These are phyloP conservation scores for Tiliacea citrago DNA, from an alignment of 2,888 invertebrate species.

Conservation along the genomic window DNA sequence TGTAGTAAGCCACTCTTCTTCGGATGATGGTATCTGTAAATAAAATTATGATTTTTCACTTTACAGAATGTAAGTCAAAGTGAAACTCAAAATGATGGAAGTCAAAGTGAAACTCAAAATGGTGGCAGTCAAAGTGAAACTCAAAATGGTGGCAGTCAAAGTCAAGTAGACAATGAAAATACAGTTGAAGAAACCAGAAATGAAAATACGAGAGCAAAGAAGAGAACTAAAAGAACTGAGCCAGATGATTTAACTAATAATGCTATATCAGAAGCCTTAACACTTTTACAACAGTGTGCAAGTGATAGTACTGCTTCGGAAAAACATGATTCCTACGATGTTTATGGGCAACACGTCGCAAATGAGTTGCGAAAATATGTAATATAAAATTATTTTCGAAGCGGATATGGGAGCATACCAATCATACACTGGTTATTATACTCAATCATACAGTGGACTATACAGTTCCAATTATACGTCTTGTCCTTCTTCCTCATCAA, in stretches of 20 bases:
- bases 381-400: constrained; percentile 52
- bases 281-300: constrained; percentile 55
- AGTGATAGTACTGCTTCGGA: constrained; percentile 42
- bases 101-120: constrained; percentile 44
- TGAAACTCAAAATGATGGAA: constrained; percentile 23
- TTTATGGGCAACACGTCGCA: constrained; percentile 50
- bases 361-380: constrained; percentile 54
- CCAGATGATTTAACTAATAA: constrained; percentile 49
- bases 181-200: constrained; percentile 3
- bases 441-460: constrained; percentile 45
- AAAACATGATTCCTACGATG: constrained; percentile 46
- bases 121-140: constrained; percentile 45
- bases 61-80: constrained; percentile 47
- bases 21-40: constrained; percentile 47
- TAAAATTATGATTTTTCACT: constrained; percentile 48
- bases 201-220: constrained; percentile 4
- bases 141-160: constrained; percentile 46
- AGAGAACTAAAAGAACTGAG: constrained; percentile 13
- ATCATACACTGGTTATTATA: constrained; percentile 34
- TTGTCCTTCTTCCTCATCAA: constrained; percentile 47
- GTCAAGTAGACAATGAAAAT: constrained; percentile 30
- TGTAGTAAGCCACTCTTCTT: constrained; percentile 35
- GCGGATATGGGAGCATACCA: constrained; percentile 55
- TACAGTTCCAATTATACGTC: constrained; percentile 35
- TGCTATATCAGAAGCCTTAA: constrained; percentile 52